These are phyloP conservation scores for Ibycter americanus DNA, from an alignment of 2,797 vertebrate species.

Conservation along the genomic window DNA sequence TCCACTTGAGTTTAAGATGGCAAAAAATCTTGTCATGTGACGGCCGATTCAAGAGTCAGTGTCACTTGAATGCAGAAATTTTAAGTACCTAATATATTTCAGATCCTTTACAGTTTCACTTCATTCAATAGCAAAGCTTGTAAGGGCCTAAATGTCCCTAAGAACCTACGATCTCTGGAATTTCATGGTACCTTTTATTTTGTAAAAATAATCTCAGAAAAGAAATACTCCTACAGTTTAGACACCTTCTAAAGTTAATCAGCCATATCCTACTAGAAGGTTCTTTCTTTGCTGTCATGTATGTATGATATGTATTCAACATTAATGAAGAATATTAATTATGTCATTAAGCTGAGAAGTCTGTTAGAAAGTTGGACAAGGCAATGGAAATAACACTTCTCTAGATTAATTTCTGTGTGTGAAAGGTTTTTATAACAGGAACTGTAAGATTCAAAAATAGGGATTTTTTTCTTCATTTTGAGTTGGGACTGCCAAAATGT, in stretches of 20 bases:
- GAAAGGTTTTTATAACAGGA: neutral
- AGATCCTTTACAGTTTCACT: neutral
- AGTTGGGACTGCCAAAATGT: neutral
- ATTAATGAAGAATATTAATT: neutral
- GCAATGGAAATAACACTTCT: neutral
- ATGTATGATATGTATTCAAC: neutral
- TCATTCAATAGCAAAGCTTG: neutral
- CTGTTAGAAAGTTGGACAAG: neutral
- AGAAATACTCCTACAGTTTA: neutral
- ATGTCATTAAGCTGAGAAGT: neutral
- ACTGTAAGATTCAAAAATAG: neutral
- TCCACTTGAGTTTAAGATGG: neutral
- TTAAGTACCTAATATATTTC: neutral
- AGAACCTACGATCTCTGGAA: neutral
- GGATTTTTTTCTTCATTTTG: neutral
- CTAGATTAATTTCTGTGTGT: neutral
- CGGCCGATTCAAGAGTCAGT: neutral
- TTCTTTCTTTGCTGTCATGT: neutral
- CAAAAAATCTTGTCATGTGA: neutral
- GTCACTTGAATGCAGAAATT: neutral
- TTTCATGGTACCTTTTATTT: neutral
- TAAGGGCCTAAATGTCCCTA: neutral
- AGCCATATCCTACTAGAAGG: neutral
- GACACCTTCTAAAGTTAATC: neutral
- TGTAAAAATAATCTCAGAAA: neutral